A percentile compares a stretch with the other conserved stretches of the same genome.
Evolutionary conservation across 1,140 invertebrate species (phyloP).

Genomic region (Alviniconcha marisindica): DNA sequence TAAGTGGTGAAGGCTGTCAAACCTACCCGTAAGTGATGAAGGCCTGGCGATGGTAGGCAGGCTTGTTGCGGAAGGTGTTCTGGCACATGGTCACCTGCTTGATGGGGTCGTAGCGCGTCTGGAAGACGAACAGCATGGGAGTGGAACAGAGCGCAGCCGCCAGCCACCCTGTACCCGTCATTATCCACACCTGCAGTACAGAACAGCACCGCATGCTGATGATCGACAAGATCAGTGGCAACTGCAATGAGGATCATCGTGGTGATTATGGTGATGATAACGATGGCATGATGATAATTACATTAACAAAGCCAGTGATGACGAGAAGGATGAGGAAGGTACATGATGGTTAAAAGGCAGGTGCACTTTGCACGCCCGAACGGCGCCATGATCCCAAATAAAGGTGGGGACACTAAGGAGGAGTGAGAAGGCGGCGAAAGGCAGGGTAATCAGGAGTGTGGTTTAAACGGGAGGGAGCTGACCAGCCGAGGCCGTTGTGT

Average conservation of each 20-base stretch:
- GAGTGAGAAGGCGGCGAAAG: too few relatives aligned
- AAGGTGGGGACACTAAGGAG: too few relatives aligned
- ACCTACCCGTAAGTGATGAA: conserved; percentile 69
- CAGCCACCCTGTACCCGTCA: conserved; percentile 68
- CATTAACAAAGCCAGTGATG: background rate
- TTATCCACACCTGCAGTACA: conserved; percentile 66
- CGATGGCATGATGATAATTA: background rate
- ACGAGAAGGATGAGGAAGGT: background rate
- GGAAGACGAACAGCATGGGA: conserved; percentile 70
- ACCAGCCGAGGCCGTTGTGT: too few relatives aligned
- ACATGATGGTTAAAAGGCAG: too few relatives aligned
- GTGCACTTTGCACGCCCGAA: too few relatives aligned
- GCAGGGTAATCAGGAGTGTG: too few relatives aligned
- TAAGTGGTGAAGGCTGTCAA: too few relatives aligned
- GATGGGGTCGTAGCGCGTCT: conserved; percentile 48
- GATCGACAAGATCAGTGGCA: background rate
- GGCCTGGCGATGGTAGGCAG: conserved; percentile 62
- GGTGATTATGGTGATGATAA: background rate
- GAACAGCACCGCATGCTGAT: background rate
- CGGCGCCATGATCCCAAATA: too few relatives aligned
- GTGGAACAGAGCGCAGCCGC: conserved; percentile 61
- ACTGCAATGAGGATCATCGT: background rate
- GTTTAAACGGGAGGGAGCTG: too few relatives aligned
- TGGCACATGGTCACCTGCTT: conserved; percentile 61
- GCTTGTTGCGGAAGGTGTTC: conserved; percentile 65